Evolutionary conservation across 2,888 invertebrate species (phyloP).

Genomic region (Acanthosoma haemorrhoidale): DNA sequence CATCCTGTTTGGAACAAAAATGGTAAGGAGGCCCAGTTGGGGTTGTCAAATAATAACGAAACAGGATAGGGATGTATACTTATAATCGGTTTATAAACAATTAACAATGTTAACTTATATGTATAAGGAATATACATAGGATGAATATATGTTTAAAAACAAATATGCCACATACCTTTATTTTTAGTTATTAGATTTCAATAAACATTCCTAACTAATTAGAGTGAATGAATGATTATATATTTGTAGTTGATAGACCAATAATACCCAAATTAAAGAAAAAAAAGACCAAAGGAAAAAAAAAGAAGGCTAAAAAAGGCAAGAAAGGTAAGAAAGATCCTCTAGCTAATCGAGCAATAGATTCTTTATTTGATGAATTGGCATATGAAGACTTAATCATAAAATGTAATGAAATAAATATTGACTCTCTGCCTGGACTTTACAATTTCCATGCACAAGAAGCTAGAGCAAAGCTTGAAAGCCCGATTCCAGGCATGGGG

Average conservation of each 20-base stretch:
- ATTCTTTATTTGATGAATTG: constrained; percentile 66
- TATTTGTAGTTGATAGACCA: constrained; percentile 51
- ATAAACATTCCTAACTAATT: too few relatives aligned
- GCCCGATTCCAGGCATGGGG: constrained; percentile 54
- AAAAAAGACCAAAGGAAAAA: constrained; percentile 49
- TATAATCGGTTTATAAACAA: too few relatives aligned
- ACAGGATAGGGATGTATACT: too few relatives aligned
- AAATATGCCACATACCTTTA: too few relatives aligned
- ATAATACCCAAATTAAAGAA: constrained; percentile 71
- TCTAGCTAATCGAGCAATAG: constrained; percentile 56
- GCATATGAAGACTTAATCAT: constrained; percentile 64
- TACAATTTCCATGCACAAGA: constrained; percentile 58
- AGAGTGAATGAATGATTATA: too few relatives aligned
- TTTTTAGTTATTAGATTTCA: too few relatives aligned
- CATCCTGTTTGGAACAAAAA: too few relatives aligned
- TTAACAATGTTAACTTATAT: too few relatives aligned
- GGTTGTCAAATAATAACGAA: too few relatives aligned
- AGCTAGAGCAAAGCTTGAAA: constrained; percentile 46
- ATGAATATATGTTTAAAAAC: too few relatives aligned
- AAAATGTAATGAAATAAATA: constrained; percentile 54
- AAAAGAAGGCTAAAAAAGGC: constrained; percentile 33
- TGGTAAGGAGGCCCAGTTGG: too few relatives aligned
- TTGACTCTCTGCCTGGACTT: constrained; percentile 67
- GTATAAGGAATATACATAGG: too few relatives aligned
- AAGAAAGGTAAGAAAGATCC: constrained; percentile 54